Conservation (phyloP, 2,888 invertebrate species). For the Sminthurides aquaticus region DNA sequence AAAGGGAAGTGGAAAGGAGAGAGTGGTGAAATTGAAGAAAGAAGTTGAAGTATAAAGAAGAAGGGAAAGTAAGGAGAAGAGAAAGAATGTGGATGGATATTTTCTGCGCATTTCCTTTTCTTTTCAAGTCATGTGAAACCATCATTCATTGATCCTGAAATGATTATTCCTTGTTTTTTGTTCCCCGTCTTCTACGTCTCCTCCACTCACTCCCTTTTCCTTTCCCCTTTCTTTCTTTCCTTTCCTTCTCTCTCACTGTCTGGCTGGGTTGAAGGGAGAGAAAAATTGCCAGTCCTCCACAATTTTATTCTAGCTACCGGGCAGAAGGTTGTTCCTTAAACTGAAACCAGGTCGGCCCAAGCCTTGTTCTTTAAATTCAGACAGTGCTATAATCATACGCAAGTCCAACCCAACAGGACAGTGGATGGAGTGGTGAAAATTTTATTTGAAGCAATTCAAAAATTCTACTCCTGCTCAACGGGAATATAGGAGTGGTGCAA, state of each 20-base stretch:
- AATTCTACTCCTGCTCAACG: no score
- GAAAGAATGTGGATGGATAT: conserved; percentile 3
- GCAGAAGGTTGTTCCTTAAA: neutral
- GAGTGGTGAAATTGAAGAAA: neutral
- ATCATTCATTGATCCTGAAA: conserved; percentile 2
- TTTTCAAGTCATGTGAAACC: conserved; percentile 3
- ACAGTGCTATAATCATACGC: no score
- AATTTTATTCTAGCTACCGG: neutral
- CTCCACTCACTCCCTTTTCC: neutral
- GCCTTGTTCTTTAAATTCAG: no score
- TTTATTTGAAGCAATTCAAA: no score
- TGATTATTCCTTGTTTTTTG: conserved; percentile 1
- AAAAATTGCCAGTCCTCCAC: neutral
- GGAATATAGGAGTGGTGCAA: no score
- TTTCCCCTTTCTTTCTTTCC: neutral
- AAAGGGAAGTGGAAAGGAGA: neutral
- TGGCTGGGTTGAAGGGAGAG: neutral
- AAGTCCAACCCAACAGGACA: no score
- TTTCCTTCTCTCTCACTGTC: neutral
- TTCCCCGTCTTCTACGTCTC: neutral
- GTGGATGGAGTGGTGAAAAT: no score
- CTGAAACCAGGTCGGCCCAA: neutral
- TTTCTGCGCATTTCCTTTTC: conserved; percentile 8
- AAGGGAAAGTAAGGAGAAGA: neutral
- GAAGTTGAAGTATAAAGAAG: neutral